Percentiles rank a stretch among this genome's conserved stretches.
These are phyloP conservation scores for Imbricaverruca yamaguchii DNA, from an alignment of 2,888 invertebrate species.

Conservation along the genomic window DNA sequence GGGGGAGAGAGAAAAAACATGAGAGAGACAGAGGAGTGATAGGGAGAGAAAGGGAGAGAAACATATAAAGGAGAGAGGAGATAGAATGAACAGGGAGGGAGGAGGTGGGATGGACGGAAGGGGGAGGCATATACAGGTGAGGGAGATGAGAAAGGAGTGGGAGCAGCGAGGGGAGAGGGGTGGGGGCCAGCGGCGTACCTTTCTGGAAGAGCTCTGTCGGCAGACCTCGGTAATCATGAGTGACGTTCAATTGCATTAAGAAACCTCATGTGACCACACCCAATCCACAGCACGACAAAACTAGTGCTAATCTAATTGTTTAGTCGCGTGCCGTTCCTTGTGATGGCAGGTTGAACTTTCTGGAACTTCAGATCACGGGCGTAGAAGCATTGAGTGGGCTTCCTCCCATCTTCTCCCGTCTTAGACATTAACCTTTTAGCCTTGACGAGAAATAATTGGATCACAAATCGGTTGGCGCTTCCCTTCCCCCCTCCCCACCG, in stretches of 20 bases:
- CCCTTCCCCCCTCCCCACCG: no score
- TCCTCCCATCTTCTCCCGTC: no score
- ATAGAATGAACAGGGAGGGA: background rate
- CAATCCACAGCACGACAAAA: background rate
- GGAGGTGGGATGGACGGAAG: background rate
- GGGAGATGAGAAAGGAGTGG: background rate
- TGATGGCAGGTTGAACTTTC: background rate
- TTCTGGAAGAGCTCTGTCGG: background rate
- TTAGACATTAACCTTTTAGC: no score
- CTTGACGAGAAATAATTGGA: no score
- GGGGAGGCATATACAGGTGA: background rate
- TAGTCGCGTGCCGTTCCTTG: background rate
- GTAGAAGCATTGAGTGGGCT: no score
- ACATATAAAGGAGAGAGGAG: background rate
- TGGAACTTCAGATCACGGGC: background rate
- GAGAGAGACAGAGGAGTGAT: background rate
- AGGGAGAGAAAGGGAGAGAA: background rate
- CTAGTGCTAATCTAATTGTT: slow-evolving; percentile 1
- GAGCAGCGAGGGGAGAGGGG: background rate
- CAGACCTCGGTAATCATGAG: background rate
- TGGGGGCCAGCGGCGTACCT: no score
- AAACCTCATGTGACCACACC: slow-evolving; percentile 9
- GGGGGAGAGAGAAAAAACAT: background rate
- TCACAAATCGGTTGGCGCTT: no score
- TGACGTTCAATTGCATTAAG: slow-evolving; percentile 13